Evolutionary conservation across 2,113 vertebrate genomes (phyloP).

Genomic region (Coracopsis vasa): DNA sequence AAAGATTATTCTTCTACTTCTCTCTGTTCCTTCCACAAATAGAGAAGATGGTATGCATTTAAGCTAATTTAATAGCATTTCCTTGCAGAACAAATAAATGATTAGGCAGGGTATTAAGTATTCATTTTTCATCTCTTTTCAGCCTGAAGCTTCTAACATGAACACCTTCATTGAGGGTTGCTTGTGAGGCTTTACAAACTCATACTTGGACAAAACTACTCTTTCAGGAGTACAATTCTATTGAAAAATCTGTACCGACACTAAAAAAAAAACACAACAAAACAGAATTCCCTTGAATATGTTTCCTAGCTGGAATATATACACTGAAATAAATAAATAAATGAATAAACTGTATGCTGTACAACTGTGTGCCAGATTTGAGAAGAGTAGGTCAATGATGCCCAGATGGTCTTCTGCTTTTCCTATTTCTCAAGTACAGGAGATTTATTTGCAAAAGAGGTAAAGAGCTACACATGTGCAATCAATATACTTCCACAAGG

Average conservation of each 20-base stretch:
- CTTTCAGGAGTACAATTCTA: neutral
- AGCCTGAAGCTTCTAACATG: neutral
- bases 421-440: neutral
- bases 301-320: neutral
- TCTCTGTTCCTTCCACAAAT: neutral
- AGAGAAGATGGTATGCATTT: neutral
- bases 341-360: neutral
- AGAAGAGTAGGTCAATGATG: neutral
- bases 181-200: neutral
- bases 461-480: conserved; percentile 13
- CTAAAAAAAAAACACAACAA: neutral
- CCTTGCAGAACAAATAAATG: neutral
- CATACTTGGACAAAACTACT: neutral
- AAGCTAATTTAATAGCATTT: neutral
- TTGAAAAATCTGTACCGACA: neutral
- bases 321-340: neutral
- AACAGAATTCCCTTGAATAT: neutral
- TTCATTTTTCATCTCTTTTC: neutral
- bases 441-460: conserved; percentile 26
- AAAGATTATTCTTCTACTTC: neutral
- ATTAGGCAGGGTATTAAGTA: neutral
- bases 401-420: conserved; percentile 2
- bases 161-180: neutral
- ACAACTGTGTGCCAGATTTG: neutral
- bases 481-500: neutral